Percentiles rank a stretch among this genome's conserved stretches.
Conservation (phyloP, 2,113 vertebrate species). For the Maylandia zebra region DNA sequence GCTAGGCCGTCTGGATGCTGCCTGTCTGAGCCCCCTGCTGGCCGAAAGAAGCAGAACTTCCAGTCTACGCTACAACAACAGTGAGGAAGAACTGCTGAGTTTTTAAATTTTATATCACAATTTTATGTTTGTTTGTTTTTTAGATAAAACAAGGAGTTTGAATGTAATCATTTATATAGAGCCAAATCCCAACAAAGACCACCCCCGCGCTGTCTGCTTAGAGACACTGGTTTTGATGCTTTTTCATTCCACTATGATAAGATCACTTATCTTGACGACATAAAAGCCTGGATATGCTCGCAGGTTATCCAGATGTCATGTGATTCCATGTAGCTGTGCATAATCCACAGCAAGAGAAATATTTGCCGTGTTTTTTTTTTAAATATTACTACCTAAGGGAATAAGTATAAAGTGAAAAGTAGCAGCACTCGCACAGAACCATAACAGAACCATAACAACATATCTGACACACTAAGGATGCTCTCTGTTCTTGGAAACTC, state of each 20-base stretch:
- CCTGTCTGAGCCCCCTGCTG: conserved; percentile 87
- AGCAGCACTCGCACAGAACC: not conserved
- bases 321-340: not conserved
- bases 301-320: not conserved
- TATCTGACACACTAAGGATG: not conserved
- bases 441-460: not conserved
- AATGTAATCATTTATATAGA: not conserved
- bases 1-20: conserved; percentile 81
- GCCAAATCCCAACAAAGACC: not conserved
- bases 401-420: not conserved
- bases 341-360: not conserved
- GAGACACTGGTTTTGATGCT: not conserved
- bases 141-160: not conserved
- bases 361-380: not conserved
- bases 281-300: not conserved
- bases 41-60: conserved; percentile 63
- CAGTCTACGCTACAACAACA: conserved; percentile 59
- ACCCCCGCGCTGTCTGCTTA: not conserved
- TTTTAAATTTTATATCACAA: not conserved
- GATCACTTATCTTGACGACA: not conserved
- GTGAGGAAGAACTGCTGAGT: conserved; percentile 32
- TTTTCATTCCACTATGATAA: not conserved
- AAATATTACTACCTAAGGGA: not conserved
- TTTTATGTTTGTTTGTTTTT: not conserved
- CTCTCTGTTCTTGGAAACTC: not conserved